Percentiles rank a stretch among this genome's conserved stretches.
phyloP scores from a whole-genome alignment of 2,113 vertebrate species.

The Oceanites oceanicus region DNA sequence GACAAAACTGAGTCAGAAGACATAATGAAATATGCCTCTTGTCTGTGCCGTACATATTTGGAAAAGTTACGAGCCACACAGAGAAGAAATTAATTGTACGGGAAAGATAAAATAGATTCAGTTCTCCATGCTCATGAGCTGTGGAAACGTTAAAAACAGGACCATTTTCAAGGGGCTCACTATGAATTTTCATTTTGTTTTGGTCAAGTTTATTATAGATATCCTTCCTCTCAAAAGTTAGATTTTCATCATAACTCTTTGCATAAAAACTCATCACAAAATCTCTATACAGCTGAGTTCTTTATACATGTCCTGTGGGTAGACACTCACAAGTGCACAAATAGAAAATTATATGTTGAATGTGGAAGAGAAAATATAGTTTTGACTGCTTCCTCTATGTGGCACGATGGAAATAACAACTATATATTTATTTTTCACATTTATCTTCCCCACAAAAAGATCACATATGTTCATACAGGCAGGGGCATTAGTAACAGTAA shows the following conservation, averaged over 20 bases:
- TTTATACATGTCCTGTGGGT: neutral
- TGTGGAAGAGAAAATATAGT: neutral
- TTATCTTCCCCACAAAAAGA: neutral
- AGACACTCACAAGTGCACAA: neutral
- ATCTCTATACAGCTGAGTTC: neutral
- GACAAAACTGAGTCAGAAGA: neutral
- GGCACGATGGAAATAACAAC: neutral
- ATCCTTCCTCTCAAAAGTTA: neutral
- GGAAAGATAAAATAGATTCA: neutral
- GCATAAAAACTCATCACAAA: neutral
- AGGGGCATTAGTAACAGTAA: neutral
- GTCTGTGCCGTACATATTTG: neutral
- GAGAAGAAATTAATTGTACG: neutral
- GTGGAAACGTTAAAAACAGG: neutral
- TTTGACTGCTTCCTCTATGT: neutral
- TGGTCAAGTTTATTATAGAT: neutral
- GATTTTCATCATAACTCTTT: neutral
- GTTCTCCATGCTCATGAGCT: neutral
- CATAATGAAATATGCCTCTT: neutral
- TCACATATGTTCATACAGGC: rapidly evolving
- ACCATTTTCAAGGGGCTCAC: neutral
- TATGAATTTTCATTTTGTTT: neutral
- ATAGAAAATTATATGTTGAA: neutral
- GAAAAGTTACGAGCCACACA: neutral
- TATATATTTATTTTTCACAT: neutral